These are phyloP conservation scores for Ptyas mucosa DNA, from an alignment of 2,113 vertebrate species.

Conservation along the genomic window DNA sequence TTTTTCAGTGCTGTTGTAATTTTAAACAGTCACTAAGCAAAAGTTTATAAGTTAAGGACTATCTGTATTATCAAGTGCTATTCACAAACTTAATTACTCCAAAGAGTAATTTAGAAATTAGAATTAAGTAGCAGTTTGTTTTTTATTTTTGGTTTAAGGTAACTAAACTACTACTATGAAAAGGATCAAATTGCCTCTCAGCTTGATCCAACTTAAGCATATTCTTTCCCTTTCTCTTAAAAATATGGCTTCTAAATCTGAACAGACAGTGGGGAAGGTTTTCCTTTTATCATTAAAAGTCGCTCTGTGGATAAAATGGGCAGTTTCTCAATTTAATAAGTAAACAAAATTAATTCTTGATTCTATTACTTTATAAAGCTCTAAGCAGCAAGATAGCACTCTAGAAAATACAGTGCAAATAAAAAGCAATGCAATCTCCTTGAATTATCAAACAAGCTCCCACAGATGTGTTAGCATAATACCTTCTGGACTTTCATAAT, in stretches of 20 bases:
- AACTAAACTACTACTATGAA: not conserved
- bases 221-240: not conserved
- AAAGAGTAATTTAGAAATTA: not conserved
- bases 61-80: not conserved
- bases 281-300: not conserved
- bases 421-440: not conserved
- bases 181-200: not conserved
- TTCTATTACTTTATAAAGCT: conserved; percentile 1
- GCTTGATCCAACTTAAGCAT: not conserved
- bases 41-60: not conserved
- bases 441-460: not conserved
- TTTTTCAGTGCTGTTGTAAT: not conserved
- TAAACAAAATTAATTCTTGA: not conserved
- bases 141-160: not conserved
- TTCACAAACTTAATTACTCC: not conserved
- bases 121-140: not conserved
- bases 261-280: not conserved
- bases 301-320: not conserved
- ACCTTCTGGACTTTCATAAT: not conserved
- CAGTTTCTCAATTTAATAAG: not conserved
- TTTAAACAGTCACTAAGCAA: not conserved
- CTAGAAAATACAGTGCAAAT: not conserved
- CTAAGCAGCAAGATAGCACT: not conserved
- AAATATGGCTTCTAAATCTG: not conserved
- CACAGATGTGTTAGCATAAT: not conserved